Conservation (phyloP, 2,888 invertebrate genomes). For the Limenitis camilla region DNA sequence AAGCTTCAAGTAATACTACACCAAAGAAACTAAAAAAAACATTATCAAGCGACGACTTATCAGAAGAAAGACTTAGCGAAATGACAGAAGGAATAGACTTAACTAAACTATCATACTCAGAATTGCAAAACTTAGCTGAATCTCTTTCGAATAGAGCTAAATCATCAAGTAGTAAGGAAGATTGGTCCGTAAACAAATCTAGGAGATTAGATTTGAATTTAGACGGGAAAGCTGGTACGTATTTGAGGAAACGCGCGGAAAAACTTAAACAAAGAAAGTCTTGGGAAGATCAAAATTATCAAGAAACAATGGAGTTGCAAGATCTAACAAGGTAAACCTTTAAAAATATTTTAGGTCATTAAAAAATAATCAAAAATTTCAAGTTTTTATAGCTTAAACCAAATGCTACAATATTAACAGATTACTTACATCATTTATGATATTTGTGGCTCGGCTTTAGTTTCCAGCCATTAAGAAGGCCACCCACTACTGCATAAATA, state of each 20-base stretch:
- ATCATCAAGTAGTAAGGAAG: slow-evolving; percentile 65
- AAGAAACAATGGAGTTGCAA: slow-evolving; percentile 79
- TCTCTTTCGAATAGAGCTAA: slow-evolving; percentile 53
- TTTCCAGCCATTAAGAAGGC: too few species aligned
- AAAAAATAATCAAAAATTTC: too few species aligned
- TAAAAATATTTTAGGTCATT: not conserved
- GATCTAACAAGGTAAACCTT: slow-evolving; percentile 70
- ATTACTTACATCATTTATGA: too few species aligned
- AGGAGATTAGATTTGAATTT: slow-evolving; percentile 62
- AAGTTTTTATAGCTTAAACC: too few species aligned
- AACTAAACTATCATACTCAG: slow-evolving; percentile 58
- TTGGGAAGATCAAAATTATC: slow-evolving; percentile 83
- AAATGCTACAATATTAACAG: too few species aligned
- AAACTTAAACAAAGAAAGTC: slow-evolving; percentile 73
- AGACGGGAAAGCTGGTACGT: slow-evolving; percentile 67
- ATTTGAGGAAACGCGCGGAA: slow-evolving; percentile 65
- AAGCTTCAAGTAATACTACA: slow-evolving; percentile 27
- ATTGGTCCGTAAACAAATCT: slow-evolving; percentile 59
- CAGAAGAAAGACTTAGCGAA: slow-evolving; percentile 59
- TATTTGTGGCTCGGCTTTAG: too few species aligned
- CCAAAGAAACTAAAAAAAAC: slow-evolving; percentile 26
- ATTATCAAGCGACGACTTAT: slow-evolving; percentile 41
- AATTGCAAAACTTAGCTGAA: slow-evolving; percentile 64
- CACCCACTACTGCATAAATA: too few species aligned
- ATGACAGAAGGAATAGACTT: slow-evolving; percentile 61